These are phyloP conservation scores for Mystacornis crossleyi DNA, from an alignment of 2,113 vertebrate genomes.

Conservation along the genomic window DNA sequence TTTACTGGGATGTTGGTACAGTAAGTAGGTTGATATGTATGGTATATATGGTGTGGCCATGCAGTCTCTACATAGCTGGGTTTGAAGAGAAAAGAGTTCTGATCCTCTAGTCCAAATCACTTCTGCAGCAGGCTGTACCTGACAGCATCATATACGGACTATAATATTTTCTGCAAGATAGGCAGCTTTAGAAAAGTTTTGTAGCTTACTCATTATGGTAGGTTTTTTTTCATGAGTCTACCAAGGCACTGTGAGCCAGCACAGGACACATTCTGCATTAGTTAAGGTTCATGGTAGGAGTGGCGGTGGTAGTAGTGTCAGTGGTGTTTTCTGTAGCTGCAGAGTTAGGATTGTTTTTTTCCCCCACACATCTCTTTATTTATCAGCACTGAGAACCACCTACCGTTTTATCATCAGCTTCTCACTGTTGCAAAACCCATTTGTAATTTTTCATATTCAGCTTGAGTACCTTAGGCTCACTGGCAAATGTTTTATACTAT, in stretches of 20 bases:
- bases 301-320: not conserved
- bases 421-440: not conserved
- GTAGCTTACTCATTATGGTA: not conserved
- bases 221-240: not conserved
- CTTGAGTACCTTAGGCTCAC: not conserved
- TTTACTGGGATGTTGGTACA: not conserved
- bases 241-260: not conserved
- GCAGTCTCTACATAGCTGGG: not conserved
- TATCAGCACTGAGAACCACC: not conserved
- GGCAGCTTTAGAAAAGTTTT: not conserved
- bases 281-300: not conserved
- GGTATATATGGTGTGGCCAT: too few relatives aligned
- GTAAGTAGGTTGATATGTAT: not conserved
- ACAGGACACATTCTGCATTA: not conserved
- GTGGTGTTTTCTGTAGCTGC: not conserved
- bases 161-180: not conserved
- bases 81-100: not conserved
- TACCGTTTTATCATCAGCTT: not conserved
- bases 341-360: not conserved
- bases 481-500: not conserved
- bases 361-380: not conserved
- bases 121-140: not conserved
- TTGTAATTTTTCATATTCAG: not conserved
- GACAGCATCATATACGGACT: not conserved
- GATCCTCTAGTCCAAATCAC: not conserved